phyloP scores from a whole-genome alignment of 2,113 vertebrate species.

The Macquaria australasica region DNA sequence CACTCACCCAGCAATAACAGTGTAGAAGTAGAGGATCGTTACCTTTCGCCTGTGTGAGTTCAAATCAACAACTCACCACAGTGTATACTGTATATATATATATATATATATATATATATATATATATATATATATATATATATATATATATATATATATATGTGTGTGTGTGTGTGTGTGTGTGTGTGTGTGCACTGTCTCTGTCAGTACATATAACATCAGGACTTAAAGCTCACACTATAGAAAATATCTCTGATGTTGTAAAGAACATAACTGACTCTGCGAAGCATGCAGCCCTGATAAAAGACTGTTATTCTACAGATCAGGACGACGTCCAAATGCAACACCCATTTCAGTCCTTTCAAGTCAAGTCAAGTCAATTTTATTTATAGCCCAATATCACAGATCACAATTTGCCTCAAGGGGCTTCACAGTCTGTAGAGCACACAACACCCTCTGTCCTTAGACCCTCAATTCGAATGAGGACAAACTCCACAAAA shows the following conservation, averaged over 20 bases:
- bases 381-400: too few species aligned
- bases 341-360: neutral
- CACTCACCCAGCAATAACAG: slow-evolving; percentile 32
- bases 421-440: too few species aligned
- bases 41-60: slow-evolving; percentile 38
- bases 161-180: slow-evolving; percentile 16
- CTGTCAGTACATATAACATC: slow-evolving; percentile 27
- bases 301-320: neutral
- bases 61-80: slow-evolving; percentile 21
- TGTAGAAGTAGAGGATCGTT: slow-evolving; percentile 8
- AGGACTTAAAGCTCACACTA: neutral
- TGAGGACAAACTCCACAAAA: too few species aligned
- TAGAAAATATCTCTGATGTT: neutral
- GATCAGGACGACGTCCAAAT: neutral
- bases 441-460: too few species aligned
- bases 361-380: too few species aligned
- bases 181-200: neutral
- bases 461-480: too few species aligned
- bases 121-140: too few species aligned
- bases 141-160: too few species aligned
- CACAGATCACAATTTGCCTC: too few species aligned
- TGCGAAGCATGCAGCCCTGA: neutral
- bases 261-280: neutral
- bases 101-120: too few species aligned
- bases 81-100: too few species aligned